Evolutionary conservation across 2,888 invertebrate species (phyloP), one percentile per base, ranked within the genome.

Genomic region (Orthonevra nobilis): DNA sequence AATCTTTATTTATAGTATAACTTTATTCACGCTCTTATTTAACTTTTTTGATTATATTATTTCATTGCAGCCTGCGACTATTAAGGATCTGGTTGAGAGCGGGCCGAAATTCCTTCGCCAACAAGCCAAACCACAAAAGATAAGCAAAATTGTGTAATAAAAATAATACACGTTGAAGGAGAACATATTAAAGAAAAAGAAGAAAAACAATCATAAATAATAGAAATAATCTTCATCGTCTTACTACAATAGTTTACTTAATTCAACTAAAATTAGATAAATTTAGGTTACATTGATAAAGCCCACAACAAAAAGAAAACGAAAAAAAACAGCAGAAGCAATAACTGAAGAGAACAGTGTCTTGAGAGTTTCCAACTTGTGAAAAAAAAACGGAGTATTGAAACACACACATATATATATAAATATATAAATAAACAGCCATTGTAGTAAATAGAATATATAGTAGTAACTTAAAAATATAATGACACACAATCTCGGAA

Each of bases 401-500:
- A 3, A 4, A 23, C 5, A 23, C 5, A 28, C 9, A 52, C 46
- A 52, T 5, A 17, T 7, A 26, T 15, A 48, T 14, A 10, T 17
- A 15, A 32, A n/a, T 38, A 7, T 20, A n/a, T 54, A 54, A 20
- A 15, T 9, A 32, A 64, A 12, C 20, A 70, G 77, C 77, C 70
- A 70, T 77, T 58, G 26, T 64, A 77, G 64, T 32, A 58, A 58
- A 70, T 77, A 77, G 64, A 32, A 54, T 38, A 56, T 34, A 58
- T 28, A 46, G 28, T 36, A 61, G 46, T 36, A 73, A 79, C 28
- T 69, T 61, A 60, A 28, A 79, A 66, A 36, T 79, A 79, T 79
- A 79, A 94, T 94, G 94, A 93, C 93, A 93, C 94, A 94, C 89
- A 94, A 94, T 90, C 91, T 94, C 91, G 94, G 93, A 90, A 94